Conservation (phyloP, 2,113 vertebrate genomes). For the Tachycineta bicolor region DNA sequence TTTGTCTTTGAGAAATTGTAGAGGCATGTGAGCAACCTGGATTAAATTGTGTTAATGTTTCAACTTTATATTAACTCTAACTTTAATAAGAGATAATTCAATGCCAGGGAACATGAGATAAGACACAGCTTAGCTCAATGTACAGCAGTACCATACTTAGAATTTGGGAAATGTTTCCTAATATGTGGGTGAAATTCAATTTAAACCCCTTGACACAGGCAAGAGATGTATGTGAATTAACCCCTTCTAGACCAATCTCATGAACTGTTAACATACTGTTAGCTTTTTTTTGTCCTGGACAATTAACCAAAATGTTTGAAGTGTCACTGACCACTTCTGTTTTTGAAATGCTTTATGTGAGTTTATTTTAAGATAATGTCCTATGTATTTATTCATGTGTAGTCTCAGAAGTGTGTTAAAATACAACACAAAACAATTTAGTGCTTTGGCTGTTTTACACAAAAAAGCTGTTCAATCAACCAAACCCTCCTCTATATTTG, state of each 20-base stretch:
- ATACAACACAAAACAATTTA: accelerated
- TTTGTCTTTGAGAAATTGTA: background rate
- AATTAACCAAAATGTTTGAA: background rate
- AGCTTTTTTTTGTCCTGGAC: background rate
- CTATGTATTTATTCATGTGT: background rate
- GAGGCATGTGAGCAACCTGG: background rate
- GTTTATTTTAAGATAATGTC: background rate
- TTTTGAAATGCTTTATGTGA: background rate
- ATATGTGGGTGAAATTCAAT: background rate
- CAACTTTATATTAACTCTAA: background rate
- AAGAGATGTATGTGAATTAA: background rate
- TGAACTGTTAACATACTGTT: background rate
- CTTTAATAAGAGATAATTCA: background rate
- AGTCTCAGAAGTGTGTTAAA: background rate
- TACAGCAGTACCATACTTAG: background rate
- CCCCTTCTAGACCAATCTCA: background rate
- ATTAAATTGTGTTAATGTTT: background rate
- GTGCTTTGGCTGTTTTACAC: background rate
- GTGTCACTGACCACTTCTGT: background rate
- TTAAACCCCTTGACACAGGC: background rate
- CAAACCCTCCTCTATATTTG: background rate
- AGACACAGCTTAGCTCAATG: background rate
- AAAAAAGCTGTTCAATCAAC: background rate
- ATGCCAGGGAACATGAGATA: background rate
- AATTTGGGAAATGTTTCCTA: background rate